A percentile compares a stretch with the other conserved stretches of the same genome.
Evolutionary conservation across 2,888 invertebrate genomes (phyloP).

Genomic region (Apeira syringaria): DNA sequence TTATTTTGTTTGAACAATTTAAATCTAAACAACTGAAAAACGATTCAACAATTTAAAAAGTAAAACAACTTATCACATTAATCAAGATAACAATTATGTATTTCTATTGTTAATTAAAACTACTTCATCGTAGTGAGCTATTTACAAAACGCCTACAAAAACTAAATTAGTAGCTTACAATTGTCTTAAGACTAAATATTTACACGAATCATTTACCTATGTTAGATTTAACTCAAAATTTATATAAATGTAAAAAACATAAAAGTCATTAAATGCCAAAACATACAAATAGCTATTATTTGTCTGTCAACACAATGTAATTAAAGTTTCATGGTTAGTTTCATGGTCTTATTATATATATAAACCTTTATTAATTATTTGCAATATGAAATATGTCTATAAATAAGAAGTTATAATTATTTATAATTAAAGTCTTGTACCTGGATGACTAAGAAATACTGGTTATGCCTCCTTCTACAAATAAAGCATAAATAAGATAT

Average conservation of each 20-base stretch:
- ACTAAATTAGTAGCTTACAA: conserved; percentile 17
- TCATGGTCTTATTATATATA: no score
- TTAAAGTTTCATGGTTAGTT: no score
- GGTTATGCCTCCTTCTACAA: no score
- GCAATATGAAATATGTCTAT: no score
- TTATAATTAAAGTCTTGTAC: neutral
- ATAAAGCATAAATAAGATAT: neutral
- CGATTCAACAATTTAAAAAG: conserved; percentile 24
- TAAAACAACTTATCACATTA: conserved; percentile 53
- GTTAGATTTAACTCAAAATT: conserved; percentile 13
- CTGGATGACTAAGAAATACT: conserved; percentile 8
- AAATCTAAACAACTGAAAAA: conserved; percentile 32
- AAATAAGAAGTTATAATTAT: no score
- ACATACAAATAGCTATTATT: no score
- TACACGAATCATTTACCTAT: no score
- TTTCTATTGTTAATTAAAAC: no score
- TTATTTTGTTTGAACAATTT: conserved; percentile 36
- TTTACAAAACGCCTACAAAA: conserved; percentile 33
- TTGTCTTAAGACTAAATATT: conserved; percentile 19
- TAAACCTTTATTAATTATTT: no score
- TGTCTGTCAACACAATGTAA: no score
- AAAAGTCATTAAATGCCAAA: conserved; percentile 31
- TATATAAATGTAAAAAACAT: conserved; percentile 15
- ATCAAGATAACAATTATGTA: conserved; percentile 24
- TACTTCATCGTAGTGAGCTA: conserved; percentile 22